These are phyloP conservation scores for Adrianichthys oophorus DNA, from an alignment of 2,797 vertebrate genomes.

Conservation along the genomic window DNA sequence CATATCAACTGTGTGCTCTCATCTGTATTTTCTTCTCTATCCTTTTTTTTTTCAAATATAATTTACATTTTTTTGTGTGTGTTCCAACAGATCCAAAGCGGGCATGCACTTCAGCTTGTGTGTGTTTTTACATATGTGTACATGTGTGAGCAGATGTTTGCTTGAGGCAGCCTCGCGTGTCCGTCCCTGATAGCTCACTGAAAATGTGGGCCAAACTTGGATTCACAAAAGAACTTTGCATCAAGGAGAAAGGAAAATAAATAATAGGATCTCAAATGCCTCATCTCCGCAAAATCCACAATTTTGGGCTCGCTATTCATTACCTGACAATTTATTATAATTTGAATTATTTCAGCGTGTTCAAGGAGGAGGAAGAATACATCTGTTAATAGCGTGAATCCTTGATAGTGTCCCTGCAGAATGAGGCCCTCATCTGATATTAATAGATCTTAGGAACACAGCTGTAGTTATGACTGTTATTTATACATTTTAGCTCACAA, in stretches of 20 bases:
- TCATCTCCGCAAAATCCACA: conserved; percentile 48
- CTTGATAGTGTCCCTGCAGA: conserved; percentile 65
- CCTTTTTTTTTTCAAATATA: conserved; percentile 1
- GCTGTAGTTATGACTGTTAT: conserved; percentile 74
- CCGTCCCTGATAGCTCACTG: conserved; percentile 66
- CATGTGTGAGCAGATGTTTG: conserved; percentile 79
- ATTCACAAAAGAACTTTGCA: conserved; percentile 73
- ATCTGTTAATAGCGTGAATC: conserved; percentile 70
- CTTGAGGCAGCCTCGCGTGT: conserved; percentile 69
- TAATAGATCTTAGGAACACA: conserved; percentile 71
- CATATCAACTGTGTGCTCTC: conserved; percentile 20
- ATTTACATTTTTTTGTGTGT: conserved; percentile 22
- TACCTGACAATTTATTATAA: conserved; percentile 72
- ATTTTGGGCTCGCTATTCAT: conserved; percentile 65
- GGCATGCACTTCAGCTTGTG: conserved; percentile 60
- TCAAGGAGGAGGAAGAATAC: conserved; percentile 77
- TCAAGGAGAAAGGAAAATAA: conserved; percentile 56
- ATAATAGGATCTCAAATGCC: conserved; percentile 48
- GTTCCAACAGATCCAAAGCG: conserved; percentile 35
- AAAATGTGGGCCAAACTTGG: conserved; percentile 73
- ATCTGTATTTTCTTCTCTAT: conserved; percentile 10
- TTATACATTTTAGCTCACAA: conserved; percentile 78
- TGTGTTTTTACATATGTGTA: conserved; percentile 81
- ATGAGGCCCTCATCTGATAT: conserved; percentile 62
- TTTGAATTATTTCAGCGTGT: conserved; percentile 73